Conservation (phyloP, 53 echinoderm and acorn worm species). For the Mesocentrotus franciscanus region DNA sequence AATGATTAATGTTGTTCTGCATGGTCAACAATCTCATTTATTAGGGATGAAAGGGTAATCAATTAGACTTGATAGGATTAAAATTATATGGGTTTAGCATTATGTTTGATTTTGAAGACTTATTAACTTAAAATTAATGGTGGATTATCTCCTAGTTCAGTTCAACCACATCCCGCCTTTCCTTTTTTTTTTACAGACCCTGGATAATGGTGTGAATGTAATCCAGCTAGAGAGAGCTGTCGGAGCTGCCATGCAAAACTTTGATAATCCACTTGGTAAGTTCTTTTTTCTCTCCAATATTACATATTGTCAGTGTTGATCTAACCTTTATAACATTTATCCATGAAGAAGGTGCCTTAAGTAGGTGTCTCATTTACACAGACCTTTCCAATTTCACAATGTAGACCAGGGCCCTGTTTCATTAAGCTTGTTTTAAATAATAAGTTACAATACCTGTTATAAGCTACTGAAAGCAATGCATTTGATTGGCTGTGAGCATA, state of each 20-base stretch:
- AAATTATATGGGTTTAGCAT: no score
- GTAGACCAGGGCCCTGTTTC: no score
- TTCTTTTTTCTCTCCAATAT: not conserved
- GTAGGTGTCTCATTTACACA: no score
- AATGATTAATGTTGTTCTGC: not conserved
- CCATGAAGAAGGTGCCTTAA: not conserved
- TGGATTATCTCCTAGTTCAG: not conserved
- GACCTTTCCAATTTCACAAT: no score
- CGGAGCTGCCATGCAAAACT: constrained; percentile 94
- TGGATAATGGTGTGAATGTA: constrained; percentile 88
- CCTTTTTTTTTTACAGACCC: constrained; percentile 65
- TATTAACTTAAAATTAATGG: no score
- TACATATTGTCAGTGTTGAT: not conserved
- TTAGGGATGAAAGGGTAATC: no score
- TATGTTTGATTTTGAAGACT: no score
- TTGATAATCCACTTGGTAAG: constrained; percentile 91
- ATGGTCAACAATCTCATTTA: not conserved
- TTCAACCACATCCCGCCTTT: not conserved
- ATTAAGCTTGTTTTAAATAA: no score
- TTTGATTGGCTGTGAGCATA: no score
- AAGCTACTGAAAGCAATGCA: no score
- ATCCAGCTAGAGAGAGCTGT: constrained; percentile 97
- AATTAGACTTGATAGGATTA: no score
- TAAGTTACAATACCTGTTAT: no score
- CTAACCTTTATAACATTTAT: not conserved